phyloP scores from a whole-genome alignment of 2,797 vertebrate genomes.

The Trematomus bernacchii region DNA sequence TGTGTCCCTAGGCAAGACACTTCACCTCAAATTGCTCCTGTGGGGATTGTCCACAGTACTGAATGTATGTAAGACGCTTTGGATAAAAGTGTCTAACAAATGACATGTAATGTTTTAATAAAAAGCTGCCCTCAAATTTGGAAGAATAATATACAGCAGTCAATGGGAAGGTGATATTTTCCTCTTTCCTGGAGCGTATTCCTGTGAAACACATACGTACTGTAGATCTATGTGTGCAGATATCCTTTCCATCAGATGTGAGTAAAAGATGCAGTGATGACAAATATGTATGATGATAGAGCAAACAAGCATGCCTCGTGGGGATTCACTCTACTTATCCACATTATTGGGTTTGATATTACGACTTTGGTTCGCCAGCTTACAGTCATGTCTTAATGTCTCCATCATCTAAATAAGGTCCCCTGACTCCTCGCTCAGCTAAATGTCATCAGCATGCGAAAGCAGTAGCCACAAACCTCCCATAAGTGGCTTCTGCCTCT shows the following conservation, averaged over 20 bases:
- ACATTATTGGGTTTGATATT: slow-evolving; percentile 57
- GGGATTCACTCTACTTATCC: slow-evolving; percentile 42
- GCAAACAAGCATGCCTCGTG: slow-evolving; percentile 40
- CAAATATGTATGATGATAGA: slow-evolving; percentile 46
- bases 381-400: slow-evolving; percentile 68
- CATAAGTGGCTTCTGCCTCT: slow-evolving; percentile 70
- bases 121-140: background rate
- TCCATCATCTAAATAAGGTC: slow-evolving; percentile 74
- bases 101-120: too few relatives aligned
- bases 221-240: too few relatives aligned
- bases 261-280: slow-evolving; percentile 33
- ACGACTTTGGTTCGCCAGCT: slow-evolving; percentile 54
- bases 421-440: slow-evolving; percentile 55
- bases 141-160: background rate
- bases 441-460: slow-evolving; percentile 77
- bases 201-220: background rate
- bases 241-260: too few relatives aligned
- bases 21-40: too few relatives aligned
- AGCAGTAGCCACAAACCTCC: slow-evolving; percentile 61
- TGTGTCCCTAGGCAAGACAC: too few relatives aligned
- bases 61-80: too few relatives aligned
- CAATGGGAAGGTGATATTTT: slow-evolving; percentile 13
- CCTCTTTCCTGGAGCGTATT: slow-evolving; percentile 4
- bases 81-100: too few relatives aligned
- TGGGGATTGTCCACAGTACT: too few relatives aligned